A percentile compares a stretch with the other conserved stretches of the same genome.
Evolutionary conservation across 2,113 vertebrate genomes (phyloP).

Genomic region (Amia ocellicauda): DNA sequence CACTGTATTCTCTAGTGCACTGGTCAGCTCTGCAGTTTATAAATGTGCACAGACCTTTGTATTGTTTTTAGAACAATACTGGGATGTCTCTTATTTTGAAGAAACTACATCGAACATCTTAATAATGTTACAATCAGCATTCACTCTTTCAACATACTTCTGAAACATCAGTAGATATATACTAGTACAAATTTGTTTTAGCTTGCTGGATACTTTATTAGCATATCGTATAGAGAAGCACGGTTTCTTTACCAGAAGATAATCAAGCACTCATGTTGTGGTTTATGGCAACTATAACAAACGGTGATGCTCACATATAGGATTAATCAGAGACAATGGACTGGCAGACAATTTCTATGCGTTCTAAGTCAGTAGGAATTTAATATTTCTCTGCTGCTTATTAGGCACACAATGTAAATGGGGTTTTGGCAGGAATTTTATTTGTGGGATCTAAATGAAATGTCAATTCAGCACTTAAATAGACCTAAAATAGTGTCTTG

Average conservation of each 20-base stretch:
- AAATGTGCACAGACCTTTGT: too few species aligned
- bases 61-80: too few species aligned
- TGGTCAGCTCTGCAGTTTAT: too few species aligned
- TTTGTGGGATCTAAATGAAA: neutral
- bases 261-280: neutral
- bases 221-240: too few species aligned
- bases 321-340: neutral
- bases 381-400: neutral
- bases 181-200: too few species aligned
- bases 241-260: neutral
- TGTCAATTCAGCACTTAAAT: neutral
- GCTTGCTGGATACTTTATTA: too few species aligned
- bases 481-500: constrained; percentile 7
- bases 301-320: neutral
- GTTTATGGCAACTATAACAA: neutral
- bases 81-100: too few species aligned
- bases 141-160: too few species aligned
- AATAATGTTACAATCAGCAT: too few species aligned
- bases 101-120: too few species aligned
- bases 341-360: neutral
- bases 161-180: too few species aligned
- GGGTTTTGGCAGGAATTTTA: neutral
- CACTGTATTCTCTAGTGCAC: too few species aligned
- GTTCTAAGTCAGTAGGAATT: neutral
- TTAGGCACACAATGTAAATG: neutral